Evolutionary conservation across 2,113 vertebrate species (phyloP), one percentile per base, ranked within the genome.

Genomic region (Uropsilus gracilis): DNA sequence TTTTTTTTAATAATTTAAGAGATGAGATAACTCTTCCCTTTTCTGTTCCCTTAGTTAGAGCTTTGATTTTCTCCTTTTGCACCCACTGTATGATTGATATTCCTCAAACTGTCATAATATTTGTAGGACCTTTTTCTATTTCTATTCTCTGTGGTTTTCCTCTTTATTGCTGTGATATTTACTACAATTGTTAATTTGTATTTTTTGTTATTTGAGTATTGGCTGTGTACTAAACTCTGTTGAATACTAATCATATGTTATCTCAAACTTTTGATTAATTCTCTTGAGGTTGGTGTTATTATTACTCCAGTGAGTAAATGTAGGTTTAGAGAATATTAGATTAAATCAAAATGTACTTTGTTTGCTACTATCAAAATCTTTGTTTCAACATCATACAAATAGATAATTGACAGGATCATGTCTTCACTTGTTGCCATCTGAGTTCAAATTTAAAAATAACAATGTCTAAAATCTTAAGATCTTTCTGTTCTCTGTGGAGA

Each of bases 171-270:
- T 86, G 55, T 68, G 37, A 77, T 53, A 18, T 53, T 53, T 53
- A 53, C 18, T 53, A 53, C 50, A 53, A 53, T 17, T 53, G 6
- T 53, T 53, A 53, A 53, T 18, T 53, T 53, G 17, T 93, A 94
- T 83, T 94, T 71, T 88, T 55, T 93, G 13, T 71, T 77, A 71
- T 72, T 84, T 91, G 77, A 94, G 14, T 88, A 55, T 90, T 94
- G 95, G 30, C 50, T 95, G 2, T 92, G 26, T 76, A 50, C 2
- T 16, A 37, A 76, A 39, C 22, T 48, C 34, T 84, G 26, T 50
- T 76, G 37, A 90, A 63, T 72, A 61, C 53, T 86, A 22, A 84
- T 80, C 12, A 75, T 90, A 39, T 61, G 20, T 69, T 83, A 14
- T 92, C 69, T 88, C 37, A 59, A 81, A 24, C 18, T 94, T 95